Evolutionary conservation across 2,888 invertebrate genomes (phyloP).

Genomic region (Beris morrisii): DNA sequence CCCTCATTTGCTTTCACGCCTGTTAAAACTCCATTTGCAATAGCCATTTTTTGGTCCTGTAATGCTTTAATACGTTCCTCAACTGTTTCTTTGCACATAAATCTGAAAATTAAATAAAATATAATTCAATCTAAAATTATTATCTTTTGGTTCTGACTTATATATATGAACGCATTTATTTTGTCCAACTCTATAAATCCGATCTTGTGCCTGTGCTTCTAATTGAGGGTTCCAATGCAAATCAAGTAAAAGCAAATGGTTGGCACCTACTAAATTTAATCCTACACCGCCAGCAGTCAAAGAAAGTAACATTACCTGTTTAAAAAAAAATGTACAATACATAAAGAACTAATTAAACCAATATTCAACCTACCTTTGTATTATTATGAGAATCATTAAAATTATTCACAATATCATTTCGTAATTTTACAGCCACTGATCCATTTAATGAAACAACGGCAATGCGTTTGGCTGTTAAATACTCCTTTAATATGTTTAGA

Average conservation of each 20-base stretch:
- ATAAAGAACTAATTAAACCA: neutral
- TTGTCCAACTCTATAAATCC: conserved; percentile 91
- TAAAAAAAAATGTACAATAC: neutral
- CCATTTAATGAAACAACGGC: conserved; percentile 74
- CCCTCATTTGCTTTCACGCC: conserved; percentile 65
- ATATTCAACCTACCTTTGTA: conserved; percentile 57
- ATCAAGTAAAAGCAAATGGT: conserved; percentile 87
- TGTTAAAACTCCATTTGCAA: conserved; percentile 78
- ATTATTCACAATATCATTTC: conserved; percentile 69
- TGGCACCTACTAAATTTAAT: conserved; percentile 88
- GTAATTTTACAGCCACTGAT: conserved; percentile 67
- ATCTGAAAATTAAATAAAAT: conserved; percentile 58
- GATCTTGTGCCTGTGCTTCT: conserved; percentile 92
- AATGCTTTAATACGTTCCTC: conserved; percentile 82
- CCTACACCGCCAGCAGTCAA: conserved; percentile 94
- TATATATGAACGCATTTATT: conserved; percentile 77
- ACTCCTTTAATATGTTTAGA: conserved; percentile 69
- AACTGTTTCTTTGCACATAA: conserved; percentile 82
- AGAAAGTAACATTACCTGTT: conserved; percentile 76
- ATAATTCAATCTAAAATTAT: conserved; percentile 5
- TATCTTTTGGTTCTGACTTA: conserved; percentile 61
- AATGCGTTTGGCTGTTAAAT: conserved; percentile 62
- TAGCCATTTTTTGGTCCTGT: conserved; percentile 75
- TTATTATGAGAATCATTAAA: conserved; percentile 68
- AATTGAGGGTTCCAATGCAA: conserved; percentile 97